phyloP scores from a whole-genome alignment of 2,888 invertebrate species.

The Stenodema calcarata region DNA sequence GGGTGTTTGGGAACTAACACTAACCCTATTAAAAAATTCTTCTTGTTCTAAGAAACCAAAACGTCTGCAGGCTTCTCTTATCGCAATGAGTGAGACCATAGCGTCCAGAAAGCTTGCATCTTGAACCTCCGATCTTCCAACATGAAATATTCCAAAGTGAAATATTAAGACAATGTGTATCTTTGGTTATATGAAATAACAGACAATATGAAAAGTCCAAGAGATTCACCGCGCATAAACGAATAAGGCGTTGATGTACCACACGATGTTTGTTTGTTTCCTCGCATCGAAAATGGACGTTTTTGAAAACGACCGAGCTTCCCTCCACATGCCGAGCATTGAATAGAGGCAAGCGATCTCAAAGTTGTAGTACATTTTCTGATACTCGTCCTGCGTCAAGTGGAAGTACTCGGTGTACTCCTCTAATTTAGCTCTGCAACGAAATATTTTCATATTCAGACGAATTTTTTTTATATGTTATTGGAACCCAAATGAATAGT shows the following conservation, averaged over 20 bases:
- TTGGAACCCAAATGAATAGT: no score
- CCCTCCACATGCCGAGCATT: slow-evolving; percentile 21
- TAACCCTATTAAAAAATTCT: slow-evolving; percentile 37
- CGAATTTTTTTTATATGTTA: no score
- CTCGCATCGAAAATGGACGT: slow-evolving; percentile 32
- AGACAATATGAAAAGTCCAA: no score
- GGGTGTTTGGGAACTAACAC: not conserved
- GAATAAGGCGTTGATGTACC: slow-evolving; percentile 44
- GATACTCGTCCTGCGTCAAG: slow-evolving; percentile 32
- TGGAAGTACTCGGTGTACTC: slow-evolving; percentile 21
- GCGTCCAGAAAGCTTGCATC: slow-evolving; percentile 21
- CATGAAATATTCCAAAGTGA: not conserved
- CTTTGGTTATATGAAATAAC: not conserved
- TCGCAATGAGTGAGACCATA: slow-evolving; percentile 38
- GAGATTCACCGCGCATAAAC: slow-evolving; percentile 31
- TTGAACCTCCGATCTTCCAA: slow-evolving; percentile 17
- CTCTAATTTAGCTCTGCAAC: slow-evolving; percentile 29
- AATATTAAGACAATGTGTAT: not conserved
- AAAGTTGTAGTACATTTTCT: slow-evolving; percentile 43
- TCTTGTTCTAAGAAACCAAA: slow-evolving; percentile 33
- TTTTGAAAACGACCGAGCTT: slow-evolving; percentile 28
- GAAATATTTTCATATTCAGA: no score
- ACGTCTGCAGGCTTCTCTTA: slow-evolving; percentile 37
- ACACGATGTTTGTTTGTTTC: slow-evolving; percentile 35
- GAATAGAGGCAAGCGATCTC: slow-evolving; percentile 43